Base-by-base conservation (phyloP, 1,140 invertebrate species). In the Lasioglossum albipes region DNA sequence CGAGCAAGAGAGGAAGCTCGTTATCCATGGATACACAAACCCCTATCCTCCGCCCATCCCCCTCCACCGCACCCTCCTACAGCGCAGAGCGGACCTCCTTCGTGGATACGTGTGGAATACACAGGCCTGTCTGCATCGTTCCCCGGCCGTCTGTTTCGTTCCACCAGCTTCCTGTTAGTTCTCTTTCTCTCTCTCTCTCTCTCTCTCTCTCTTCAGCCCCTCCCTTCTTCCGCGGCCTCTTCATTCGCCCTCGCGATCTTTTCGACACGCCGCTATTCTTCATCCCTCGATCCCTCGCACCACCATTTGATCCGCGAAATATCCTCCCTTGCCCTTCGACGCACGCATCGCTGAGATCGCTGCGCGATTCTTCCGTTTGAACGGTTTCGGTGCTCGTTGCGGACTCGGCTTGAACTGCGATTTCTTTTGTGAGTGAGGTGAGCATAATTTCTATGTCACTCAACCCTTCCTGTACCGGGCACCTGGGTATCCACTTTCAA, bases 21-120 rank as follows among this genome's bases (percentile, higher is more conserved):
- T 92, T 92, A 92, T 91, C 90, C 90, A 86, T 90, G 87, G 88
- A 91, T 91, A 91, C 89, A 91, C 90, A 91, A 90, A 88, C 85
- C 86, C 85, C 64, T n/a, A 7, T 20, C 20, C 54, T 7, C 54
- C 36, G 36, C 36, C 31, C 18, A 18, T n/a, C 3, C 12, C 13
- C 5, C 52, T 16, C 52, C 52, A 90, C 87, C 85, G 4, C 18
- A 5, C 6, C 85, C 84, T 57, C 49, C 52, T 20, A 83, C 71
- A 65, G 74, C 83, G 83, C 80, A 76, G 81, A 83, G 5, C 72
- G 68, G 41, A 78, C 62, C 64, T 82, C 45, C 84, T 83, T 86
- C 70, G 84, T 81, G 52, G 83, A 85, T 86, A 64, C 80, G 75
- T 64, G 42, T 49, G 45, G 45, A 12, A 59, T 74, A 62, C 62